phyloP scores from a whole-genome alignment of 2,888 invertebrate genomes.

The Cheilosia grossa region DNA sequence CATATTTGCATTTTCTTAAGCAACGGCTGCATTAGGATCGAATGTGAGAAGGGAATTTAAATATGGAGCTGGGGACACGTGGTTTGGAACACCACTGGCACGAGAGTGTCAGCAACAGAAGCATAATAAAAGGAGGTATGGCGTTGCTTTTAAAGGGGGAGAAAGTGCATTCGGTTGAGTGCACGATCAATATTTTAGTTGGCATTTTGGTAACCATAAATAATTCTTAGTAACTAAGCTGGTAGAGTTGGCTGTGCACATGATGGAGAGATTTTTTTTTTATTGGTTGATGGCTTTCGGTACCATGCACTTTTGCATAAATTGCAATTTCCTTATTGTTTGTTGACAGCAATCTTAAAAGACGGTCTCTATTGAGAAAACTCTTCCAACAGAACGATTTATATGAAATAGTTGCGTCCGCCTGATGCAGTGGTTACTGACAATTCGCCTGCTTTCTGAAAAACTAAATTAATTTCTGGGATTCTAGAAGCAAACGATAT shows the following conservation, averaged over 20 bases:
- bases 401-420: too few relatives aligned
- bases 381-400: too few relatives aligned
- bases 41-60: constrained; percentile 37
- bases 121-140: constrained; percentile 5
- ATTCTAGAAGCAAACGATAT: too few relatives aligned
- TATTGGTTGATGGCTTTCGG: background rate
- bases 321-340: too few relatives aligned
- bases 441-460: too few relatives aligned
- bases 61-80: background rate
- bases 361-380: too few relatives aligned
- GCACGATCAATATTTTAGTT: constrained; percentile 51
- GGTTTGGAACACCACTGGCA: background rate
- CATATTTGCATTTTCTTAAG: constrained; percentile 41
- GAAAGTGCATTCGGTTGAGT: constrained; percentile 42
- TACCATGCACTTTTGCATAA: background rate
- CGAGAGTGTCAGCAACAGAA: background rate
- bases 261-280: background rate
- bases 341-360: too few relatives aligned
- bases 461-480: too few relatives aligned
- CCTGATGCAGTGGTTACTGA: too few relatives aligned
- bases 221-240: constrained; percentile 36
- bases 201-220: constrained; percentile 29
- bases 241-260: background rate
- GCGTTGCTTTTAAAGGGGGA: background rate
- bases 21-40: constrained; percentile 31